Conservation (phyloP, 2,888 invertebrate genomes). For the Laspeyria flexula region DNA sequence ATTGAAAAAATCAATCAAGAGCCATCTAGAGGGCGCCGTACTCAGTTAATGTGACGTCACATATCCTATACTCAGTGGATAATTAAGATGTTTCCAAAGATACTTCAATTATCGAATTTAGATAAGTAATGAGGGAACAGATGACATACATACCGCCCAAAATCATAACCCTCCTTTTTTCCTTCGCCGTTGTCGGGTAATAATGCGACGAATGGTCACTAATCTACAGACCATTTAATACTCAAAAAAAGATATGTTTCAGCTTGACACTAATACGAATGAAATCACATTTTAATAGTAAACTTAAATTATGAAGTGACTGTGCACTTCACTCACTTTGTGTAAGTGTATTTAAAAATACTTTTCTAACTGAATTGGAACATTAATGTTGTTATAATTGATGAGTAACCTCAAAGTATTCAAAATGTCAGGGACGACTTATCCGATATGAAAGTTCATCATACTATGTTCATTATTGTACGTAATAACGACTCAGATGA, state of each 20-base stretch:
- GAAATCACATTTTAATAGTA: conserved; percentile 8
- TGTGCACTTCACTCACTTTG: conserved; percentile 9
- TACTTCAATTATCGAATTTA: no score
- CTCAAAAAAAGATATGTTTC: not conserved
- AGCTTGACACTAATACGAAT: conserved; percentile 3
- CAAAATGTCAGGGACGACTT: conserved; percentile 76
- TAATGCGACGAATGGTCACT: no score
- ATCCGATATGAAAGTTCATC: conserved; percentile 80
- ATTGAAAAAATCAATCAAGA: no score
- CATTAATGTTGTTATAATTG: conserved; percentile 69
- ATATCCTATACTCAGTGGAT: no score
- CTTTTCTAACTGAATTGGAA: conserved; percentile 48
- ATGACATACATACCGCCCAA: no score
- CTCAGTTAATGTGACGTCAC: no score
- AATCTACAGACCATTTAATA: not conserved
- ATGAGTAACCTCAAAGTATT: conserved; percentile 65
- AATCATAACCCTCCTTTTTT: no score
- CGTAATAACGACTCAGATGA: conserved; percentile 77
- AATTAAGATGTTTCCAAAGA: no score
- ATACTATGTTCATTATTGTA: conserved; percentile 78
- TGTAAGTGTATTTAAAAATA: conserved; percentile 18
- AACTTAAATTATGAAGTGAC: conserved; percentile 6
- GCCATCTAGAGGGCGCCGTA: no score
- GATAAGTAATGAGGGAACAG: no score
- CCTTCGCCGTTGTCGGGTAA: no score